A percentile compares a stretch with the other conserved stretches of the same genome.
These are phyloP conservation scores for Knipowitschia caucasica DNA, from an alignment of 2,797 vertebrate species.

Conservation along the genomic window DNA sequence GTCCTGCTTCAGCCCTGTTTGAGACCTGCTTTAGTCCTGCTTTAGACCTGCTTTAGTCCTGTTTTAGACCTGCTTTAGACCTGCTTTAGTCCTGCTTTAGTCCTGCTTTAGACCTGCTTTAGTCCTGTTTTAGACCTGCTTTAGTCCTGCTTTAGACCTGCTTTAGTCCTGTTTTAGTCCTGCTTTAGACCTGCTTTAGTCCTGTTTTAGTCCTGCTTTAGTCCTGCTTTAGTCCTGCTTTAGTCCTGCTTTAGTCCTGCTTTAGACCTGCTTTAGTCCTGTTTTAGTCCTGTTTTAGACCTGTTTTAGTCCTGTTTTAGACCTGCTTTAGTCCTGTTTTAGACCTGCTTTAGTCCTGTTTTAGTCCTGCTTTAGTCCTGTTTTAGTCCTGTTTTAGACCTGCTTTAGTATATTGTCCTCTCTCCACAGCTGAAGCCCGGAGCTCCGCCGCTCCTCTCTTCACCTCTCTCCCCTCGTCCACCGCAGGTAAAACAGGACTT, in stretches of 20 bases:
- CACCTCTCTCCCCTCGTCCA: too few species aligned
- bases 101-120: not conserved
- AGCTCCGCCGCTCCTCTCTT: too few species aligned
- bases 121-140: not conserved
- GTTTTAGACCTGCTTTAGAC: not conserved
- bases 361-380: not conserved
- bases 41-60: not conserved
- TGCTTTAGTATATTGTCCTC: too few species aligned
- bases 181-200: not conserved
- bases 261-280: not conserved
- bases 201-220: not conserved
- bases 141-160: not conserved
- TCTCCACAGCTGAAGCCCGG: too few species aligned
- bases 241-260: not conserved
- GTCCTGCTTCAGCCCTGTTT: not conserved
- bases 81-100: not conserved
- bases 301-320: not conserved
- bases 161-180: not conserved
- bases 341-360: not conserved
- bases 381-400: not conserved
- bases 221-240: not conserved
- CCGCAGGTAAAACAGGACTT: too few species aligned
- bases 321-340: not conserved
- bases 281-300: not conserved
- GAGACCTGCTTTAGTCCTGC: not conserved